These are phyloP conservation scores for Heliconius aoede DNA, from an alignment of 2,888 invertebrate species.

Conservation along the genomic window DNA sequence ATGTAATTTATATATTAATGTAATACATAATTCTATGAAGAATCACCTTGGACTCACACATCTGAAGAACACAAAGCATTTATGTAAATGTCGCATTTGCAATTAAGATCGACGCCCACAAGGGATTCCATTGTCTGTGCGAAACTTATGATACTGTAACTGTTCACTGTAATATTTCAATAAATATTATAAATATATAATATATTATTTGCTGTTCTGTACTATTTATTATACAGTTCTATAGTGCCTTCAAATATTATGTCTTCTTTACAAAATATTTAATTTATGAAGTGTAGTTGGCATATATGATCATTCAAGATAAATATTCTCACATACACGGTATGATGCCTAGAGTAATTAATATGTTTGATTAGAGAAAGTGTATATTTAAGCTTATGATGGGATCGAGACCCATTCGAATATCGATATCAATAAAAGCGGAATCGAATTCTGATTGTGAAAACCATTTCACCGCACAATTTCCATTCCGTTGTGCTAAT, in stretches of 20 bases:
- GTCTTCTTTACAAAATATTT: neutral
- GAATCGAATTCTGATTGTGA: slow-evolving; percentile 56
- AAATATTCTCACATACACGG: neutral
- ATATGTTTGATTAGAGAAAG: slow-evolving; percentile 43
- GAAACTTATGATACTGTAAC: slow-evolving; percentile 58
- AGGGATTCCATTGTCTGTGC: slow-evolving; percentile 75
- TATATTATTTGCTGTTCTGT: neutral
- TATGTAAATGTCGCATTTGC: slow-evolving; percentile 80
- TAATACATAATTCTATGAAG: slow-evolving; percentile 19
- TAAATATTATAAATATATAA: neutral
- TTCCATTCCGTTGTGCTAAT: slow-evolving; percentile 72
- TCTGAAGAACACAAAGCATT: slow-evolving; percentile 78
- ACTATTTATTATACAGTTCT: neutral
- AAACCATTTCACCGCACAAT: slow-evolving; percentile 66
- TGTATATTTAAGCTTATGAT: slow-evolving; percentile 39
- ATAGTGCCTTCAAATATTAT: too few species aligned
- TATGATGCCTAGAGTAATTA: neutral
- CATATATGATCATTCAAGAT: neutral
- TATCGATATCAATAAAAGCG: slow-evolving; percentile 43
- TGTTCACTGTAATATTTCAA: slow-evolving; percentile 46
- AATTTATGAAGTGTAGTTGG: neutral
- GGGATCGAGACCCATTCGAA: slow-evolving; percentile 40
- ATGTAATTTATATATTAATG: slow-evolving; percentile 17
- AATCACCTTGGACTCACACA: slow-evolving; percentile 69
- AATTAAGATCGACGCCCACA: slow-evolving; percentile 79